phyloP scores from a whole-genome alignment of 2,797 vertebrate species.

The Megaceryle alcyon region DNA sequence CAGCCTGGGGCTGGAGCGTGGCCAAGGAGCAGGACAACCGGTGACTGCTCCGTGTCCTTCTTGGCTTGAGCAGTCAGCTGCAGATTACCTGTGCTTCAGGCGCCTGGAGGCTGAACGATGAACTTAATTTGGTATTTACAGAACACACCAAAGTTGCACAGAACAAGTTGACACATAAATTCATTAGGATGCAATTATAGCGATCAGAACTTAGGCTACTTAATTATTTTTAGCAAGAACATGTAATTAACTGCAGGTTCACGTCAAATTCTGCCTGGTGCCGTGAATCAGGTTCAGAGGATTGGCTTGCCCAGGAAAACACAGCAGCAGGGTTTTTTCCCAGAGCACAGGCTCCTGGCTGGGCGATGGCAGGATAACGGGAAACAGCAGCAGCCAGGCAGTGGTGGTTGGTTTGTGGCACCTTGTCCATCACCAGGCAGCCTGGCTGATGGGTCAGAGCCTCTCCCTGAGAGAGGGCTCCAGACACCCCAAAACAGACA shows the following conservation, averaged over 20 bases:
- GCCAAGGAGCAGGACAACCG: background rate
- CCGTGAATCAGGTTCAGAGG: background rate
- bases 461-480: background rate
- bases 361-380: background rate
- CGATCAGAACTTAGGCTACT: slow-evolving; percentile 39
- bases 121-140: slow-evolving; percentile 43
- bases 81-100: background rate
- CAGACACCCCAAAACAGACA: background rate
- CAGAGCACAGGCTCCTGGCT: background rate
- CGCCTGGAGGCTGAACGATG: background rate
- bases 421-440: background rate
- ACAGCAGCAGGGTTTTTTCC: background rate
- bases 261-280: slow-evolving; percentile 17
- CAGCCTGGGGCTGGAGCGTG: background rate
- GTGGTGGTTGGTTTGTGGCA: background rate
- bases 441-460: background rate
- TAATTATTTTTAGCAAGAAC: slow-evolving; percentile 58
- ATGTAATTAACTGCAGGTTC: slow-evolving; percentile 57
- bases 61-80: background rate
- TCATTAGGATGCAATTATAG: slow-evolving; percentile 53
- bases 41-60: background rate
- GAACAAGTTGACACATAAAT: slow-evolving; percentile 48
- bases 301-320: background rate
- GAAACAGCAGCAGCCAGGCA: background rate
- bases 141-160: background rate